Conservation (phyloP, 2,113 vertebrate genomes). For the Bucco capensis region DNA sequence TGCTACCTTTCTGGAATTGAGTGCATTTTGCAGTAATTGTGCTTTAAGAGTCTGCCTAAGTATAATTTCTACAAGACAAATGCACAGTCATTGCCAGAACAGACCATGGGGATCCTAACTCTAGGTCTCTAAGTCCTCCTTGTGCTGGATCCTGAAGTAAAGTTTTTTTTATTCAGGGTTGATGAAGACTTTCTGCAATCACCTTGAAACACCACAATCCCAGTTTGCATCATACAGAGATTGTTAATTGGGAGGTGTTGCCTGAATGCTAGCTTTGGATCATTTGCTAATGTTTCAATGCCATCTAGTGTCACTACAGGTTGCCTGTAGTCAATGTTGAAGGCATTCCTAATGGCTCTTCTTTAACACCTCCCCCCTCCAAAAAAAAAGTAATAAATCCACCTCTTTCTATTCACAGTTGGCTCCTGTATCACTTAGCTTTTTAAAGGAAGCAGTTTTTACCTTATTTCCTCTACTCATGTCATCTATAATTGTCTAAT, state of each 20-base stretch:
- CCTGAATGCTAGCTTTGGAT: neutral
- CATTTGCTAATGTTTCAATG: neutral
- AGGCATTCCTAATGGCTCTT: neutral
- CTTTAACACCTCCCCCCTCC: too few relatives aligned
- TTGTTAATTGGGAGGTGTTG: too few relatives aligned
- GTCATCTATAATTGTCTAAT: neutral
- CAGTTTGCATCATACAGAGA: accelerated
- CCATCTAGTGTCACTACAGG: neutral
- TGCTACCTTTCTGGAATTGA: neutral
- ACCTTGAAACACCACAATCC: neutral
- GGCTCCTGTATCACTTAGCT: neutral
- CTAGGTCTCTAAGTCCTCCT: neutral
- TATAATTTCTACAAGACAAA: too few relatives aligned
- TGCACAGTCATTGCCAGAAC: neutral
- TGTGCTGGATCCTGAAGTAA: neutral
- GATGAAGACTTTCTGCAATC: neutral
- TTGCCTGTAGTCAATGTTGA: neutral
- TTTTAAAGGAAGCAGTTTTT: neutral
- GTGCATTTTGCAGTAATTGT: neutral
- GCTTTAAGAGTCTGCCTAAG: neutral
- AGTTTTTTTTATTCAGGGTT: neutral
- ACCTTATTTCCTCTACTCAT: neutral
- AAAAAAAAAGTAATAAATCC: too few relatives aligned
- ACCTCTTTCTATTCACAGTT: neutral
- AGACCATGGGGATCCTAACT: neutral